Evolutionary conservation across 2,113 vertebrate genomes (phyloP).

Genomic region (Pseudorectes ferrugineus): DNA sequence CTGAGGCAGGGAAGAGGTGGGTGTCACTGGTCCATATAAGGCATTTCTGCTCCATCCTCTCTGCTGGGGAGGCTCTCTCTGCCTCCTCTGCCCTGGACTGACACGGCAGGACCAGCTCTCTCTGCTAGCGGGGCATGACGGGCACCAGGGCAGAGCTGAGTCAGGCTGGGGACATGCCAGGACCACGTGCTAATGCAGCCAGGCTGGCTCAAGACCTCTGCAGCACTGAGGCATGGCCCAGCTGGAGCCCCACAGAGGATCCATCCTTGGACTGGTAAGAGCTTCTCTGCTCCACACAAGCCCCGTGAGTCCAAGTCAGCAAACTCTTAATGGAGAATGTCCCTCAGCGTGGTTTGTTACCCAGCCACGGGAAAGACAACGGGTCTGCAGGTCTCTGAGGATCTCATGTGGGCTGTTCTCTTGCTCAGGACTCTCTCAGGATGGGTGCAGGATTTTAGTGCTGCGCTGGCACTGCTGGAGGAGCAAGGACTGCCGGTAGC

Average conservation of each 20-base stretch:
- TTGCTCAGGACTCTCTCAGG: not conserved
- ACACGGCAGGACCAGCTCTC: not conserved
- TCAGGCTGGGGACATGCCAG: not conserved
- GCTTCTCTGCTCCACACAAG: not conserved
- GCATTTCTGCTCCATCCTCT: not conserved
- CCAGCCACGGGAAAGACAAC: rapidly evolving
- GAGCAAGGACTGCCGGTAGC: not conserved
- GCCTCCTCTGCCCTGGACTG: not conserved
- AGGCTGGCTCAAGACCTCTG: not conserved
- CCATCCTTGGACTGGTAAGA: not conserved
- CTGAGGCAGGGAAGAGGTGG: not conserved
- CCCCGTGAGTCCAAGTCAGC: not conserved
- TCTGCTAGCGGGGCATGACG: not conserved
- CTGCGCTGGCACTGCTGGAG: not conserved
- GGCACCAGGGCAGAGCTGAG: not conserved
- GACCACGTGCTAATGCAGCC: not conserved
- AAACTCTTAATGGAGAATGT: not conserved
- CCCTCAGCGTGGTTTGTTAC: not conserved
- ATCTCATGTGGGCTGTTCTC: not conserved
- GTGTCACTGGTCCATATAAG: not conserved
- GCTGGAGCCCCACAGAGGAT: not conserved
- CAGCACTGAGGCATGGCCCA: not conserved
- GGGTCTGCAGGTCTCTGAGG: not conserved
- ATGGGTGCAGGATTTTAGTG: not conserved
- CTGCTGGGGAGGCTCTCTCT: not conserved